Evolutionary conservation across 2,888 invertebrate species (phyloP).

Genomic region (Auanema sp.): DNA sequence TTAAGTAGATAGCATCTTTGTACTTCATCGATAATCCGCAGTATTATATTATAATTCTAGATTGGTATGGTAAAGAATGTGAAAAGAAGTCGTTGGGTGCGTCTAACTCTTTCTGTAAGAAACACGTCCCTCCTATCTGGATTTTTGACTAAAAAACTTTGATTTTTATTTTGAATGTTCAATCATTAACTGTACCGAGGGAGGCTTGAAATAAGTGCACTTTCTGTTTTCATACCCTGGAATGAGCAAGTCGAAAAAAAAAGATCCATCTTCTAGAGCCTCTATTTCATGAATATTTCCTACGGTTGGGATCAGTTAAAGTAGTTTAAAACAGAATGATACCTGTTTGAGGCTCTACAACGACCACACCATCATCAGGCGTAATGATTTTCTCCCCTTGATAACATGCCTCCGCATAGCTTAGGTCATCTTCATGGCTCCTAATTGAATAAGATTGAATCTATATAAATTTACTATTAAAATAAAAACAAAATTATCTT

Average conservation of each 20-base stretch:
- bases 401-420: constrained; percentile 3
- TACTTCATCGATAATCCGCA: constrained; percentile 10
- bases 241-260: constrained; percentile 20
- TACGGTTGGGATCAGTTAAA: constrained; percentile 4
- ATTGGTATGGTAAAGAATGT: neutral
- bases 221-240: constrained; percentile 17
- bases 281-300: constrained; percentile 18
- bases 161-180: too few relatives aligned
- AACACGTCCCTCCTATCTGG: constrained; percentile 17
- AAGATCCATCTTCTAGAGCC: constrained; percentile 20
- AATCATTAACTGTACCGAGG: too few relatives aligned
- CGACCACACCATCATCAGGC: constrained; percentile 1
- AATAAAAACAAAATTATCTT: neutral
- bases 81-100: too few relatives aligned
- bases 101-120: constrained; percentile 15
- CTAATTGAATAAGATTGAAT: too few relatives aligned
- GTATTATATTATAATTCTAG: neutral
- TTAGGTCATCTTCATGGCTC: too few relatives aligned
- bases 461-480: too few relatives aligned
- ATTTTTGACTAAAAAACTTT: neutral
- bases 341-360: constrained; percentile 3
- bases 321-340: neutral
- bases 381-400: constrained; percentile 9
- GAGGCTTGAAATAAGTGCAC: constrained; percentile 11
- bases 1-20: constrained; percentile 7